Evolutionary conservation across 2,797 vertebrate genomes (phyloP).

Genomic region (Trichosurus vulpecula): DNA sequence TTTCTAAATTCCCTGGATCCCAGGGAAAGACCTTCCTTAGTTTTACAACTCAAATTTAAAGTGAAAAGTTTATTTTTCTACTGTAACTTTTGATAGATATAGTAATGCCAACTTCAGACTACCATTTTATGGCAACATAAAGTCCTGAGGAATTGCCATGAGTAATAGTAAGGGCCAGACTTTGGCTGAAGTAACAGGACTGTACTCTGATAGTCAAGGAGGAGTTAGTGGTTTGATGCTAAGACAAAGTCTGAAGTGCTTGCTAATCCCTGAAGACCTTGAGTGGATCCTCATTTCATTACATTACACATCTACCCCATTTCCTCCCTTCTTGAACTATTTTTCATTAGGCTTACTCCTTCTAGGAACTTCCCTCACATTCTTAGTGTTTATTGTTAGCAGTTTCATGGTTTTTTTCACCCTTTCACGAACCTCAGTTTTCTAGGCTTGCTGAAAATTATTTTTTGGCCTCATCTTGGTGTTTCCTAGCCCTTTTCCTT

Average conservation of each 20-base stretch:
- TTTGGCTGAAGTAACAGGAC: background rate
- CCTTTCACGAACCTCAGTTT: constrained; percentile 34
- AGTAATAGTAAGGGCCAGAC: background rate
- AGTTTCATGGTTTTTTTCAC: constrained; percentile 39
- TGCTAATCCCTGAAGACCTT: constrained; percentile 45
- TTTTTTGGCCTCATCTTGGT: background rate
- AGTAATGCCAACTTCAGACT: background rate
- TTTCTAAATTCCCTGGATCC: constrained; percentile 47
- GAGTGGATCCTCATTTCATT: constrained; percentile 12
- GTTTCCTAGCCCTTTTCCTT: background rate
- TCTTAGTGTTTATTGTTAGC: constrained; percentile 23
- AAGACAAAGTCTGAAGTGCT: constrained; percentile 38
- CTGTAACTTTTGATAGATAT: constrained; percentile 48
- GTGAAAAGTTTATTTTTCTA: constrained; percentile 55
- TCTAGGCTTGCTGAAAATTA: background rate
- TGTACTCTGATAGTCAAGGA: background rate
- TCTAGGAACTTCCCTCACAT: constrained; percentile 43
- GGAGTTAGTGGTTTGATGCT: constrained; percentile 26
- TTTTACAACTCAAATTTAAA: constrained; percentile 60
- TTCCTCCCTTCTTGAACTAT: background rate
- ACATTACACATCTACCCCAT: background rate
- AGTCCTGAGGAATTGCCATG: no score
- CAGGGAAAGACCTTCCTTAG: constrained; percentile 50
- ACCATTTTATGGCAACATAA: constrained; percentile 26
- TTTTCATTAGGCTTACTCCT: constrained; percentile 53